Evolutionary conservation across 2,113 vertebrate genomes (phyloP).

Genomic region (Aptenodytes forsteri): DNA sequence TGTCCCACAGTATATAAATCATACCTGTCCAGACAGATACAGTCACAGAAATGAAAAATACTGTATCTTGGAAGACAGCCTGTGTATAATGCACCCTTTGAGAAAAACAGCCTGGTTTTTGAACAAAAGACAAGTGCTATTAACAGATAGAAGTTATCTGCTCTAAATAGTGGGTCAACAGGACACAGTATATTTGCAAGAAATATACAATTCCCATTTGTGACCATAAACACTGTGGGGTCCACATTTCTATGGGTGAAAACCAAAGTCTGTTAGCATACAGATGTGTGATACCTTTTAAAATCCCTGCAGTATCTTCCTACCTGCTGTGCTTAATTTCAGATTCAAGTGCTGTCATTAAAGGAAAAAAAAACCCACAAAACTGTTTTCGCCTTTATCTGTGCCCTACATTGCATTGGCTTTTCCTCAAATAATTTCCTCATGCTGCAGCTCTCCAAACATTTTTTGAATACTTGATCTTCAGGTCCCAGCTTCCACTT

Average conservation of each 20-base stretch:
- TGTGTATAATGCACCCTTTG: neutral
- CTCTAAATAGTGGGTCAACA: constrained; percentile 50
- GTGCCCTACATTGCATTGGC: constrained; percentile 39
- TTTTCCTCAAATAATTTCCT: constrained; percentile 17
- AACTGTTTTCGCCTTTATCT: constrained; percentile 34
- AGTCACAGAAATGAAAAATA: neutral
- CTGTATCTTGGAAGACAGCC: neutral
- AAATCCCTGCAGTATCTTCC: constrained; percentile 56
- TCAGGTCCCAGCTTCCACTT: neutral
- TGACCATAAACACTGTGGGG: constrained; percentile 60
- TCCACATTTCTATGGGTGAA: constrained; percentile 10
- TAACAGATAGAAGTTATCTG: neutral
- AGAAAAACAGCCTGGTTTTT: neutral
- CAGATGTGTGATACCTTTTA: constrained; percentile 53
- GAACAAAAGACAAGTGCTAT: neutral
- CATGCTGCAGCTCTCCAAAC: neutral
- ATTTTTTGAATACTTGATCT: constrained; percentile 5
- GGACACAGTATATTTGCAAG: constrained; percentile 13
- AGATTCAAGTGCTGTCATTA: constrained; percentile 66
- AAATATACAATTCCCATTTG: constrained; percentile 54
- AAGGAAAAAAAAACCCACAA: neutral
- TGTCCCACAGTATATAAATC: neutral
- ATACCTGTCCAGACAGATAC: neutral
- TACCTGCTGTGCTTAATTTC: constrained; percentile 70
- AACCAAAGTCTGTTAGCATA: constrained; percentile 64